A percentile compares a stretch with the other conserved stretches of the same genome.
phyloP scores from a whole-genome alignment of 2,113 vertebrate genomes.

The Periophthalmus modestus region DNA sequence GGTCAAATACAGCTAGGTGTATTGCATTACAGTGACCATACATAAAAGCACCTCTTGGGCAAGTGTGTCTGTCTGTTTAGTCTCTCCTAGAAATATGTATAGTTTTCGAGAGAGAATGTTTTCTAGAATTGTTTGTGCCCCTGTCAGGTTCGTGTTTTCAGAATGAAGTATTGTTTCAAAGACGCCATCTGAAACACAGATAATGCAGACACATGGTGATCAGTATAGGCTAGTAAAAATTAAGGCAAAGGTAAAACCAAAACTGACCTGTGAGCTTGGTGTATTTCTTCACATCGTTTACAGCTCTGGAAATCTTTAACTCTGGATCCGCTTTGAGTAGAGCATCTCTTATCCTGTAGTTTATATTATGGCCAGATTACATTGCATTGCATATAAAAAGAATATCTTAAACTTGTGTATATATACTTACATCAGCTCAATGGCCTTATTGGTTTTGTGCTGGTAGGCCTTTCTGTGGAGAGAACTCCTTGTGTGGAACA shows the following conservation, averaged over 20 bases:
- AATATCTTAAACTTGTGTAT: not conserved
- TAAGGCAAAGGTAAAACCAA: not conserved
- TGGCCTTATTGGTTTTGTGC: slow-evolving; percentile 85
- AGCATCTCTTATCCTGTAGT: not conserved
- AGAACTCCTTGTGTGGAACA: slow-evolving; percentile 85
- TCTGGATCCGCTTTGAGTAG: not conserved
- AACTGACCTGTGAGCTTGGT: not conserved
- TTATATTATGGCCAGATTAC: not conserved
- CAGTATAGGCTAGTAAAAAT: too few species aligned
- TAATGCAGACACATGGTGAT: not conserved
- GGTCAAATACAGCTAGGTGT: not conserved
- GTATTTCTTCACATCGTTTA: not conserved
- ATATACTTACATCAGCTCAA: slow-evolving; percentile 71
- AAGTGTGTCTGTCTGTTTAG: not conserved
- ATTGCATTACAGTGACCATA: not conserved
- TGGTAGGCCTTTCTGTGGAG: slow-evolving; percentile 88
- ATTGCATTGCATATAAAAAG: not conserved
- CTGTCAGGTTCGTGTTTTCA: not conserved
- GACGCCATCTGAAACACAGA: not conserved
- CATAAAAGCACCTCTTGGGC: not conserved
- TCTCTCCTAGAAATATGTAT: not conserved
- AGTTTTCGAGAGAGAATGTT: not conserved
- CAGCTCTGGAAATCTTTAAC: not conserved
- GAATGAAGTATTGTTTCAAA: slow-evolving; percentile 1
- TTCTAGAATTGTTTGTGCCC: not conserved